phyloP scores from a whole-genome alignment of 2,888 invertebrate species.

The Pinctada fucata region DNA sequence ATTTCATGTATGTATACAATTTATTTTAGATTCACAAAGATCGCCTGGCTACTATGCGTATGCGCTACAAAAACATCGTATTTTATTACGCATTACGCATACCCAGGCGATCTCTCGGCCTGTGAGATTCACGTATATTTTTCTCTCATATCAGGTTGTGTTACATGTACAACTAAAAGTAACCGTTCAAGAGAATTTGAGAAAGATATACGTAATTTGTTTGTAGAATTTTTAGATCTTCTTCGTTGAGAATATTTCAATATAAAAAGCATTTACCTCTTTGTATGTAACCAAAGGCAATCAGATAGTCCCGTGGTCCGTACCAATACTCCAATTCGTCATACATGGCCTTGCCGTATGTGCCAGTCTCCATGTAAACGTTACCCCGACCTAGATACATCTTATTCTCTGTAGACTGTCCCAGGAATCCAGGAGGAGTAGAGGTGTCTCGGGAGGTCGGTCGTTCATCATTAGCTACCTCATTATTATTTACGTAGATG shows the following conservation, averaged over 20 bases:
- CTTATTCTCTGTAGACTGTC: conserved; percentile 36
- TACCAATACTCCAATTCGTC: conserved; percentile 75
- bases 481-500: conserved; percentile 58
- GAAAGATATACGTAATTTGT: too few relatives aligned
- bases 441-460: conserved; percentile 28
- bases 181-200: too few relatives aligned
- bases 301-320: conserved; percentile 71
- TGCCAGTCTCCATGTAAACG: conserved; percentile 44
- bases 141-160: too few relatives aligned
- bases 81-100: too few relatives aligned
- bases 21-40: too few relatives aligned
- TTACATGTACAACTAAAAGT: too few relatives aligned
- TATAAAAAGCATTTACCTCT: conserved; percentile 61
- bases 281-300: conserved; percentile 71
- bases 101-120: too few relatives aligned
- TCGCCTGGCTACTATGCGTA: too few relatives aligned
- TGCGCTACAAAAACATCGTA: too few relatives aligned
- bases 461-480: conserved; percentile 40
- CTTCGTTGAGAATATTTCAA: too few relatives aligned
- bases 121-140: too few relatives aligned
- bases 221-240: too few relatives aligned
- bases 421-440: conserved; percentile 9
- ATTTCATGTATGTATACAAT: not conserved
- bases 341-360: conserved; percentile 65
- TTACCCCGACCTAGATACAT: conserved; percentile 66